These are phyloP conservation scores for Anneissia japonica DNA, from an alignment of 35 echinoderm and acorn worm genomes.

Conservation along the genomic window DNA sequence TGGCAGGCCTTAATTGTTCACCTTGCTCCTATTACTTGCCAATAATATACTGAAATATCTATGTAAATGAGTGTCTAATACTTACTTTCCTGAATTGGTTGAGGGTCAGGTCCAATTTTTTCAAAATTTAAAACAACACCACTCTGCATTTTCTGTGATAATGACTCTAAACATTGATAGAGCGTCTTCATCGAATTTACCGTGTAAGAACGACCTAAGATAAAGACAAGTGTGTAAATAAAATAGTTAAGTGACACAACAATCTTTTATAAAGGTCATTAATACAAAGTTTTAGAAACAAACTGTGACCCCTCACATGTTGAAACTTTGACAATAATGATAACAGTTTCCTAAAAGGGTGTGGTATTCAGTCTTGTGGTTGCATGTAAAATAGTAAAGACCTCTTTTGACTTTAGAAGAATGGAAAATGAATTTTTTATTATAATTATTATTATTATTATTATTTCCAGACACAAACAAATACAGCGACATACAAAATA, in stretches of 20 bases:
- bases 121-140: conserved; percentile 94
- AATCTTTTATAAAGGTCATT: neutral
- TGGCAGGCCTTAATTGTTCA: neutral
- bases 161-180: conserved; percentile 90
- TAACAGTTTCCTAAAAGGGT: too few relatives aligned
- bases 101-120: conserved; percentile 76
- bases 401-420: too few relatives aligned
- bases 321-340: too few relatives aligned
- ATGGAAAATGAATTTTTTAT: too few relatives aligned
- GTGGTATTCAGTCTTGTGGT: too few relatives aligned
- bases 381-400: too few relatives aligned
- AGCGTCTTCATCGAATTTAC: conserved; percentile 85
- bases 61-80: conserved; percentile 2
- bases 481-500: too few relatives aligned
- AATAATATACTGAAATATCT: neutral
- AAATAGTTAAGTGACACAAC: neutral
- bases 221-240: neutral
- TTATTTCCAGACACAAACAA: too few relatives aligned
- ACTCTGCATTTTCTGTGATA: conserved; percentile 95
- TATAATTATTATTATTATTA: too few relatives aligned
- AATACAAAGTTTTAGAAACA: neutral
- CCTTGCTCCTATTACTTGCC: neutral
- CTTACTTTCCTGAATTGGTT: conserved; percentile 51
- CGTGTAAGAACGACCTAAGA: conserved; percentile 84
- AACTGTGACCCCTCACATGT: too few relatives aligned